Evolutionary conservation across 2,797 vertebrate genomes (phyloP), one percentile per base, ranked within the genome.

Genomic region (Chaetophractus vellerosus): DNA sequence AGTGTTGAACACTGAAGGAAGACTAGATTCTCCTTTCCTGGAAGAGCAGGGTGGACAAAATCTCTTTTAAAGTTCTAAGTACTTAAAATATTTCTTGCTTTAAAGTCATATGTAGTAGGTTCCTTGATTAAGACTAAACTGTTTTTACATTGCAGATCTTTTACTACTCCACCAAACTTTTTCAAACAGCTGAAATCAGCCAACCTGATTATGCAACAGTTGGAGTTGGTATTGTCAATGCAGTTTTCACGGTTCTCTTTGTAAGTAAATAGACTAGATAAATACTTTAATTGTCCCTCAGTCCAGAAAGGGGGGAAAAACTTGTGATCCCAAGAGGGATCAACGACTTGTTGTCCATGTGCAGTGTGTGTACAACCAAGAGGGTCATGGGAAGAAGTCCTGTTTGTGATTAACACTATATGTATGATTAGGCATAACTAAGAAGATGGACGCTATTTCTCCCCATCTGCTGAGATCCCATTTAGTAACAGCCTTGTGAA

Each of bases 111-210:
- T 69, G 3, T 41, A 3, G 19, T 31, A 61, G 59, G 1, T 28
- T 88, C 79, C 76, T 90, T 92, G 82, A 41, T 88, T 90, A 80
- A 93, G 16, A 28, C 14, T 84, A 66, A 91, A 85, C 81, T 88
- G 52, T 95, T 93, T 88, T 90, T 69, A 94, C 12, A 85, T 93
- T 81, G 31, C 97, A 99, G 99, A 99, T 99, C 83, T 99, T 99
- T 98, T 99, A 99, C 98, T 99, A 99, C 96, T 99, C 99, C 6
- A 99, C 99, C 16, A 98, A 97, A 36, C 99, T 99, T 98, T 99
- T 99, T 0, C 6, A 97, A 24, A 98, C 94, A 74, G 99, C 99
- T 31, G 99, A 99, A 9, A 98, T 99, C 75, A 90, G 95, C 85
- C 98, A 99, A 94, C 99, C 99, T 3, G 98, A 99, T 96, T 99